Percentiles rank a stretch among this genome's conserved stretches.
Conservation (phyloP, 2,888 invertebrate species). For the Microctonus aethiopoides region DNA sequence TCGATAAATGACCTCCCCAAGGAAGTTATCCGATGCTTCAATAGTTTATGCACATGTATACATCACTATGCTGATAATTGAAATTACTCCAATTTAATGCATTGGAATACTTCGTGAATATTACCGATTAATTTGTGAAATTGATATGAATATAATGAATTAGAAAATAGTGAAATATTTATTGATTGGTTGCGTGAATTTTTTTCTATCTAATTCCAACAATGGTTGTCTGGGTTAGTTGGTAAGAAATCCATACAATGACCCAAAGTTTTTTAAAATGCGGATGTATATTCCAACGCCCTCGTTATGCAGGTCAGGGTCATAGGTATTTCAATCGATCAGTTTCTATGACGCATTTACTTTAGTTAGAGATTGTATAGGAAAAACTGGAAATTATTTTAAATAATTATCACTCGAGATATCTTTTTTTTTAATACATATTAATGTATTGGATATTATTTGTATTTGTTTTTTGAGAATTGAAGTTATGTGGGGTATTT, state of each 20-base stretch:
- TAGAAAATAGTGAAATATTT: too few relatives aligned
- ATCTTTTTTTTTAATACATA: too few relatives aligned
- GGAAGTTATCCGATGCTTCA: not conserved
- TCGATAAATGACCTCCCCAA: conserved; percentile 28
- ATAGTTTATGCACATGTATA: not conserved
- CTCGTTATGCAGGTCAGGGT: conserved; percentile 38
- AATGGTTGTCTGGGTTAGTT: too few relatives aligned
- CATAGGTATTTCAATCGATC: conserved; percentile 35
- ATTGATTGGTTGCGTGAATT: too few relatives aligned
- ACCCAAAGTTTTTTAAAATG: not conserved
- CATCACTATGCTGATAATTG: not conserved
- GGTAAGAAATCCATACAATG: not conserved
- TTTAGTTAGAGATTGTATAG: not conserved
- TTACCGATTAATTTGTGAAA: too few relatives aligned
- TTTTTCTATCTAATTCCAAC: too few relatives aligned
- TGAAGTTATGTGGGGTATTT: too few relatives aligned
- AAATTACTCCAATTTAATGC: not conserved
- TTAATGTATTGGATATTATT: too few relatives aligned
- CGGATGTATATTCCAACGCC: not conserved
- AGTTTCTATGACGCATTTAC: conserved; percentile 13
- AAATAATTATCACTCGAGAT: too few relatives aligned
- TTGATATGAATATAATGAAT: too few relatives aligned
- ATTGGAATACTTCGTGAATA: too few relatives aligned
- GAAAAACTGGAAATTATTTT: not conserved
- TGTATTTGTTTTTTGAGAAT: too few relatives aligned